These are phyloP conservation scores for Capromys pilorides DNA, from an alignment of 2,797 vertebrate species.

Conservation along the genomic window DNA sequence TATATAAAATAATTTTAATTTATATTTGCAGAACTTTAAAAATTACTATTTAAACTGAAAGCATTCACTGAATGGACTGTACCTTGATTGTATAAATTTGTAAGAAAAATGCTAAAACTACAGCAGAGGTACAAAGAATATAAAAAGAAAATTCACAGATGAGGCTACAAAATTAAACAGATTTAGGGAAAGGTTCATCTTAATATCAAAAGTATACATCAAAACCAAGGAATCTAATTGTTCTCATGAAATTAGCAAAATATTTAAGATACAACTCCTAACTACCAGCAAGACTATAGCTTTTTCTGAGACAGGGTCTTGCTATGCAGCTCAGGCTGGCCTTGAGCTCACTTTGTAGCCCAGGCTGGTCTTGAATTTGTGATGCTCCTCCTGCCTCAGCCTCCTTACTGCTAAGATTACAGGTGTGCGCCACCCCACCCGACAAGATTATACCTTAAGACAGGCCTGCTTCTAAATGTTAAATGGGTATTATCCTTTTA, in stretches of 20 bases:
- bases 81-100: neutral
- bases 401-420: too few species aligned
- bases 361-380: too few species aligned
- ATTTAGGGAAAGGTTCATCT: neutral
- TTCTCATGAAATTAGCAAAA: slow-evolving; percentile 38
- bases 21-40: slow-evolving; percentile 39
- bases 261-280: slow-evolving; percentile 18
- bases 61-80: neutral
- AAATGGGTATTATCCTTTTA: neutral
- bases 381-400: too few species aligned
- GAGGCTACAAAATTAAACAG: neutral
- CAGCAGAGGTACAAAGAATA: neutral
- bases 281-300: neutral
- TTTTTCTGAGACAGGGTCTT: too few species aligned
- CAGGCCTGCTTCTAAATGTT: neutral
- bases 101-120: slow-evolving; percentile 42
- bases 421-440: too few species aligned
- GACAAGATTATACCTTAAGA: slow-evolving; percentile 40
- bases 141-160: neutral
- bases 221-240: slow-evolving; percentile 8
- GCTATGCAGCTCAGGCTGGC: too few species aligned
- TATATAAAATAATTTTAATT: neutral
- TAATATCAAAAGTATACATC: slow-evolving; percentile 14
- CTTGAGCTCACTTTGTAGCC: too few species aligned
- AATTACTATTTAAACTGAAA: slow-evolving; percentile 18